Evolutionary conservation across 2,113 vertebrate genomes (phyloP), one percentile per base, ranked within the genome.

Genomic region (Apteryx mantelli): DNA sequence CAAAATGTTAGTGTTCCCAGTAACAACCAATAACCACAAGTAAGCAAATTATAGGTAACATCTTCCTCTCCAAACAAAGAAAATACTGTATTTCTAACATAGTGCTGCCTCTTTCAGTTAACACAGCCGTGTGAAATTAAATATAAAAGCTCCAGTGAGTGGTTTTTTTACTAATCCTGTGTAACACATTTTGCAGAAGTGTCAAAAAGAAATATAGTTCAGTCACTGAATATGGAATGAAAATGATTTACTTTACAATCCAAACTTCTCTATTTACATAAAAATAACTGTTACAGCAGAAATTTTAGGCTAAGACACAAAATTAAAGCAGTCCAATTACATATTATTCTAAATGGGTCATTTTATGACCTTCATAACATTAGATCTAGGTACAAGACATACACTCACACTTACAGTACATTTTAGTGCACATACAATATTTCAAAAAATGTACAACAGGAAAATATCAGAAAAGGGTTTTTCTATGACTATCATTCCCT

Each of bases 241-340:
- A 96, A 98, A 96, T 97, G 93, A 96, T 97, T 98, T 96, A 96
- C 81, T 96, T 91, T 93, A 95, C 86, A 96, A 97, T 81, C 92
- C 85, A 83, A 93, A 97, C 48, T 91, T 93, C 94, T 96, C 50
- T 74, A 94, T 95, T 97, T 95, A 78, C 97, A 97, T 93, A 91
- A 97, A 97, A 97, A 96, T 86, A 95, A 95, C 46, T 89, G 78
- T 79, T 82, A 65, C 82, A 92, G n/a, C 87, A 95, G 93, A 95
- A 44, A n/a, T 93, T 97, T 93, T 83, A 92, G 85, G 82, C 92
- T 90, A 94, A 87, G 82, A 95, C 56, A 70, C 74, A 94, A 95
- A 96, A 96, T 95, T 92, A 96, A 93, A 16, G 5, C 64, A 96
- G 50, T 73, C 65, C 9, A 4, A 77, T 61, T 65, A 71, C n/a